Evolutionary conservation across 2,797 vertebrate species (phyloP).

Genomic region (Chrysocyon brachyurus): DNA sequence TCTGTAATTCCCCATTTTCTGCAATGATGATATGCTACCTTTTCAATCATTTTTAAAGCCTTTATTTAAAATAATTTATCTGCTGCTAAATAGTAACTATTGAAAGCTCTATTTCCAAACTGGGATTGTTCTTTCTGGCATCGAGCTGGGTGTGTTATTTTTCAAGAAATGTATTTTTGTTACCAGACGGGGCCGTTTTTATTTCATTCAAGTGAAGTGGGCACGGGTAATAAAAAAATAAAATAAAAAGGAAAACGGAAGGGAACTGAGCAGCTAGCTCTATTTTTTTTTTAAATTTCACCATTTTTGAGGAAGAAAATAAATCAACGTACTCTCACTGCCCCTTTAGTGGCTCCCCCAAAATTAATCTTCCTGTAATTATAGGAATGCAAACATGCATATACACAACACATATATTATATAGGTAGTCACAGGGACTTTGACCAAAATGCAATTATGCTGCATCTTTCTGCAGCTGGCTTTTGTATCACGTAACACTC

Average conservation of each 20-base stretch:
- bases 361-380: not conserved
- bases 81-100: not conserved
- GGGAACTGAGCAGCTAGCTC: not conserved
- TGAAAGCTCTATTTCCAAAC: not conserved
- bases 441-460: not conserved
- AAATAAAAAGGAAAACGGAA: constrained; percentile 7
- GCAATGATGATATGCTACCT: not conserved
- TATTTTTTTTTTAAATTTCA: not conserved
- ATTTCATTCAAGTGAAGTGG: constrained; percentile 30
- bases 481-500: not conserved
- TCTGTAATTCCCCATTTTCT: not conserved
- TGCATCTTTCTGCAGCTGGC: not conserved
- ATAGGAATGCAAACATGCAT: not conserved
- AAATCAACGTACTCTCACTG: not conserved
- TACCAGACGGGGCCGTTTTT: constrained; percentile 18
- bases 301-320: not conserved
- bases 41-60: not conserved
- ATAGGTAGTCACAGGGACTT: not conserved
- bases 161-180: constrained; percentile 14
- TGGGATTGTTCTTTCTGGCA: not conserved
- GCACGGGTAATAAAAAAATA: not conserved
- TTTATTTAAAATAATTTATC: constrained; percentile 11
- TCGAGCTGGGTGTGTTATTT: not conserved
- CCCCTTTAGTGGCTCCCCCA: not conserved
- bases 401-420: not conserved